Conservation (phyloP, 2,797 vertebrate species). For the Phalanger gymnotis region DNA sequence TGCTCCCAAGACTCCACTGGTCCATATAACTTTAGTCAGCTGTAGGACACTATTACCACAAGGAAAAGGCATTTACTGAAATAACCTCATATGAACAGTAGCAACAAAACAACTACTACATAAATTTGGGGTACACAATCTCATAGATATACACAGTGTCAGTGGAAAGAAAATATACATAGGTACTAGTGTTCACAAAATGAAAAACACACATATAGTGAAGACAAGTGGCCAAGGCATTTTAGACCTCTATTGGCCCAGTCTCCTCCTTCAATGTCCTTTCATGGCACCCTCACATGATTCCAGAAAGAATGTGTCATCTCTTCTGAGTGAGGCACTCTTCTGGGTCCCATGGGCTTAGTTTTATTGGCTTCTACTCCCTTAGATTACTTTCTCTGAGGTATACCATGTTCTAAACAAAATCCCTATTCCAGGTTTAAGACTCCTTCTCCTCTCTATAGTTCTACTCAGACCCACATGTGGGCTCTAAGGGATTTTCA, state of each 20-base stretch:
- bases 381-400: neutral
- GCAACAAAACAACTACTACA: neutral
- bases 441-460: neutral
- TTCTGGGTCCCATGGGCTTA: neutral
- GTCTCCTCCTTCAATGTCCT: neutral
- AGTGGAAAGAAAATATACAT: neutral
- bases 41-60: neutral
- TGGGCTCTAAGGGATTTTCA: neutral
- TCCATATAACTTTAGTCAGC: neutral
- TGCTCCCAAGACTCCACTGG: neutral
- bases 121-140: neutral
- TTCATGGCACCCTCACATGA: neutral
- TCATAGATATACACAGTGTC: neutral
- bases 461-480: neutral
- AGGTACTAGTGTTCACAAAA: neutral
- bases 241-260: neutral
- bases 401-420: neutral
- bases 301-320: neutral
- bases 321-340: neutral
- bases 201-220: neutral
- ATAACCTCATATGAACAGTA: neutral
- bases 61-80: neutral
- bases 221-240: neutral
- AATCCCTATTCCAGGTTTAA: neutral
- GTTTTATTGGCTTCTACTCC: neutral